A percentile compares a stretch with the other conserved stretches of the same genome.
phyloP scores from a whole-genome alignment of 2,113 vertebrate species.

The Aptenodytes patagonicus region DNA sequence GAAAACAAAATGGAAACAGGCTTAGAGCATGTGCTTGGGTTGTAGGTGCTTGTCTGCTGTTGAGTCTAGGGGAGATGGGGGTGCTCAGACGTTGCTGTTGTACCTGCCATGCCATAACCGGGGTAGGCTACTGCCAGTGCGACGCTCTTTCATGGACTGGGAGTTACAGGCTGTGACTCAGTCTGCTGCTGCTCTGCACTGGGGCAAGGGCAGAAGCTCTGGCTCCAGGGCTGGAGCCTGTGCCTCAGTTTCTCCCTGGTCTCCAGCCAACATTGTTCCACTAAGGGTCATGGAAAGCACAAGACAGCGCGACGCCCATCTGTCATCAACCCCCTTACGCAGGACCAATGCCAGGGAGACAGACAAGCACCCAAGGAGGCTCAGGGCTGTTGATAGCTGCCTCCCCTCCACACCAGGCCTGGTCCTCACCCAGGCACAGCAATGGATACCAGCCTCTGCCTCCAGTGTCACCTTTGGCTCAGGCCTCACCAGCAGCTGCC shows the following conservation, averaged over 20 bases:
- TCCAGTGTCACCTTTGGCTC: background rate
- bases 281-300: background rate
- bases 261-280: background rate
- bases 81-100: background rate
- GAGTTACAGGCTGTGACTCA: background rate
- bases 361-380: background rate
- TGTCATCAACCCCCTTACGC: fast-evolving
- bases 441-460: background rate
- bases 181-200: background rate
- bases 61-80: background rate
- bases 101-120: fast-evolving
- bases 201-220: background rate
- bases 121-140: background rate
- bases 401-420: fast-evolving
- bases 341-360: too few species aligned
- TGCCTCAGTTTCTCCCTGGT: background rate
- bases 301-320: fast-evolving
- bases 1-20: background rate
- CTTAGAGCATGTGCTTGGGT: fast-evolving
- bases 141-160: background rate
- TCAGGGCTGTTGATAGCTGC: background rate
- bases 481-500: background rate
- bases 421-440: background rate
- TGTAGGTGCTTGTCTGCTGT: background rate
- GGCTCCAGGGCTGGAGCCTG: background rate